Conservation (phyloP, 1,140 invertebrate species). For the Pogonus chalceus region DNA sequence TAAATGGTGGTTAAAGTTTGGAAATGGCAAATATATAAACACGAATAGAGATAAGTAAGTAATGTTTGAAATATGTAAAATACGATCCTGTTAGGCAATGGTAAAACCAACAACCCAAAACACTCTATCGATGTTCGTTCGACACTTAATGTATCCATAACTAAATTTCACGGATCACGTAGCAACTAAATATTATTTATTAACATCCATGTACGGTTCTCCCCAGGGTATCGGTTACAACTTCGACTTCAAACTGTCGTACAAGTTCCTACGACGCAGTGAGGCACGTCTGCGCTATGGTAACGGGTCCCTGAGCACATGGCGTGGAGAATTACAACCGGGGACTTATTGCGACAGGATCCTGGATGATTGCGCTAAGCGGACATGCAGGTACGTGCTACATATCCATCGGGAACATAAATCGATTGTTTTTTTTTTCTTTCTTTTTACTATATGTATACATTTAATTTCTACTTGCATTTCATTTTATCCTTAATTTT, state of each 20-base stretch:
- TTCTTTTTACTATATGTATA: no score
- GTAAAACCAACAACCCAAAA: no score
- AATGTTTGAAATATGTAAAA: no score
- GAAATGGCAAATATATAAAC: no score
- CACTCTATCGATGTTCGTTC: no score
- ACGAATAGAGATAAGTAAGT: no score
- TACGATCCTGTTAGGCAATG: no score
- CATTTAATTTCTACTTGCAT: no score
- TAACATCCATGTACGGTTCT: constrained; percentile 11
- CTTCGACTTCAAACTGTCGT: constrained; percentile 73
- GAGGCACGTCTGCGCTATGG: constrained; percentile 68
- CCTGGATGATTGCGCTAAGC: constrained; percentile 55
- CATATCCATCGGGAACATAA: neutral
- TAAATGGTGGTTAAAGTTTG: no score
- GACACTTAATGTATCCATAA: no score
- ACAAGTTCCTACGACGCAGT: constrained; percentile 65
- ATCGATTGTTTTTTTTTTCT: no score
- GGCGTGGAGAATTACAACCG: constrained; percentile 35
- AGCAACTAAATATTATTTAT: constrained; percentile 10
- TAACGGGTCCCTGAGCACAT: constrained; percentile 50
- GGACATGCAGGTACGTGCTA: constrained; percentile 27
- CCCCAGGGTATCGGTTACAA: constrained; percentile 61
- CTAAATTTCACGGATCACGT: neutral
- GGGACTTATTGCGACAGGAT: constrained; percentile 70
- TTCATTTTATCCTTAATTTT: no score